Conservation (phyloP, 2,888 invertebrate species). For the Sarcophaga carnaria region DNA sequence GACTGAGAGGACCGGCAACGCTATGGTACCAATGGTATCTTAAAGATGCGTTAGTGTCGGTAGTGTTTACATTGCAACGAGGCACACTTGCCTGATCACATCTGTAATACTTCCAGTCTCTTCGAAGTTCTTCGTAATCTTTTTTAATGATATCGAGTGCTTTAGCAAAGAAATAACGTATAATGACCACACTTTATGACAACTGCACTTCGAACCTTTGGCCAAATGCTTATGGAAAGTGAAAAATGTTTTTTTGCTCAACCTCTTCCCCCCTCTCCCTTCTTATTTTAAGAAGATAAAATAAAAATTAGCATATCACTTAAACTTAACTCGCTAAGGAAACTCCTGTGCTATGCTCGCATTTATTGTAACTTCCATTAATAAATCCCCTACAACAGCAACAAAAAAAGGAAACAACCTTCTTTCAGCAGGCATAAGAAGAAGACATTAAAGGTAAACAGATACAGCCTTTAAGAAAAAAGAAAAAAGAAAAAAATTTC, state of each 20-base stretch:
- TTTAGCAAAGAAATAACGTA: constrained; percentile 22
- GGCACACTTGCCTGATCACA: too few species aligned
- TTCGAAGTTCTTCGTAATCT: too few species aligned
- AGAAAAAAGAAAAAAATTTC: constrained; percentile 23
- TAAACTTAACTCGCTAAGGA: constrained; percentile 50
- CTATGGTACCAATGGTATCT: too few species aligned
- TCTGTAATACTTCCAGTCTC: too few species aligned
- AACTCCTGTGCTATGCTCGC: constrained; percentile 10
- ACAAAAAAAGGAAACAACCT: not conserved
- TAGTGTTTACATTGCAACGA: too few species aligned
- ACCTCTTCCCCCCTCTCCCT: too few species aligned
- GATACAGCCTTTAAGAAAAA: not conserved
- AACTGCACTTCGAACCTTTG: too few species aligned
- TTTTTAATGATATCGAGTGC: too few species aligned
- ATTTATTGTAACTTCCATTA: constrained; percentile 15
- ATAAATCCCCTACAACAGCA: not conserved
- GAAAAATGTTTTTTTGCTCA: not conserved
- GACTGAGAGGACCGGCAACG: too few species aligned
- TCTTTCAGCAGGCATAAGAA: constrained; percentile 1
- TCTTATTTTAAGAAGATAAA: constrained; percentile 27
- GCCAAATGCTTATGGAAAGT: not conserved
- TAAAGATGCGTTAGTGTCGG: too few species aligned
- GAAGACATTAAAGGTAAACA: not conserved
- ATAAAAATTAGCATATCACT: constrained; percentile 56
- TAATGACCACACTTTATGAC: constrained; percentile 39